Percentiles rank a stretch among this genome's conserved stretches.
Evolutionary conservation across 2,797 vertebrate species (phyloP).

Genomic region (Amblyopsis hoosieri): DNA sequence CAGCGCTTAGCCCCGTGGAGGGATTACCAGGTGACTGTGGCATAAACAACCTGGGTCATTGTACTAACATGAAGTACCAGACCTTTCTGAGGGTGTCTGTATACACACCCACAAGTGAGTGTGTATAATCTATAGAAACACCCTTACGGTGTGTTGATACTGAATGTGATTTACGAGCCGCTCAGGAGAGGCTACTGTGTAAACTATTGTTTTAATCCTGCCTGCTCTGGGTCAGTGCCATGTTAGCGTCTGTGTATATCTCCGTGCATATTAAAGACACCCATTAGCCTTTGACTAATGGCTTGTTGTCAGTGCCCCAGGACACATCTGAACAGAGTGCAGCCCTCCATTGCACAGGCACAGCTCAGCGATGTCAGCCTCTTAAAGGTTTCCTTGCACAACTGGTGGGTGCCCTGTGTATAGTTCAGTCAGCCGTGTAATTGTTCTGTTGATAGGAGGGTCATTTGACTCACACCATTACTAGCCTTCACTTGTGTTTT

Average conservation of each 20-base stretch:
- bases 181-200: constrained; percentile 73
- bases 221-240: constrained; percentile 58
- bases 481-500: background rate
- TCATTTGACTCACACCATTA: constrained; percentile 1
- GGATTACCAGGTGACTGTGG: constrained; percentile 69
- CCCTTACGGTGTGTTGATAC: constrained; percentile 81
- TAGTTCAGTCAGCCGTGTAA: constrained; percentile 2
- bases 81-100: constrained; percentile 66
- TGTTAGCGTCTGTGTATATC: constrained; percentile 65
- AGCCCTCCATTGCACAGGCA: constrained; percentile 27
- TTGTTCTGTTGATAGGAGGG: background rate
- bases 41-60: constrained; percentile 74
- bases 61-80: constrained; percentile 65
- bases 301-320: constrained; percentile 36
- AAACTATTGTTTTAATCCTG: constrained; percentile 78
- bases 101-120: constrained; percentile 76
- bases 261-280: constrained; percentile 59
- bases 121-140: constrained; percentile 84
- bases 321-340: constrained; percentile 35
- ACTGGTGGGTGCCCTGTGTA: constrained; percentile 2
- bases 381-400: constrained; percentile 16
- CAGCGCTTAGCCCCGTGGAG: constrained; percentile 56
- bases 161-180: constrained; percentile 73
- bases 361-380: constrained; percentile 22
- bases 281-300: constrained; percentile 66